Evolutionary conservation across 1,140 invertebrate genomes (phyloP).

Genomic region (Zaprionus camerounensis): DNA sequence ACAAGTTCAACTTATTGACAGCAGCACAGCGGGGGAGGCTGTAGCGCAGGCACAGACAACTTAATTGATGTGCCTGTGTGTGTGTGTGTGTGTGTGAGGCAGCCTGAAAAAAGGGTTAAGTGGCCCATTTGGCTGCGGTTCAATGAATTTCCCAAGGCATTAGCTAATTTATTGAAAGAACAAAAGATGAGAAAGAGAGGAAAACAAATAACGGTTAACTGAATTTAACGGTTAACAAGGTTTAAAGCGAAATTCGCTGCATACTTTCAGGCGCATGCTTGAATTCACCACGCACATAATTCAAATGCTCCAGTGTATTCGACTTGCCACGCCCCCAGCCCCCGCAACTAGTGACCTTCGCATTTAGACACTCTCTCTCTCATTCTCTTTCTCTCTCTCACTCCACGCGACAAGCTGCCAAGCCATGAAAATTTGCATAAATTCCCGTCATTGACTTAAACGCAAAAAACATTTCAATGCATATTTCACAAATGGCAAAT

Average conservation of each 20-base stretch:
- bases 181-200: not conserved
- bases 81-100: constrained; percentile 1
- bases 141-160: constrained; percentile 54
- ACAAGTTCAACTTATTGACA: constrained; percentile 74
- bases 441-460: constrained; percentile 72
- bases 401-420: constrained; percentile 12
- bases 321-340: constrained; percentile 8
- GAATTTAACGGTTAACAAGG: constrained; percentile 28
- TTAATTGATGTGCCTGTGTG: constrained; percentile 66
- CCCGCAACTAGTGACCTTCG: constrained; percentile 27
- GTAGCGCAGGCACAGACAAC: not conserved
- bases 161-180: constrained; percentile 61
- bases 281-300: constrained; percentile 53
- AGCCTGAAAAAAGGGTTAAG: constrained; percentile 62
- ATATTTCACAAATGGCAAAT: constrained; percentile 52
- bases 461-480: constrained; percentile 69
- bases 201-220: constrained; percentile 18
- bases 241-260: constrained; percentile 14
- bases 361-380: constrained; percentile 1
- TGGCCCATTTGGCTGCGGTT: constrained; percentile 69
- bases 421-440: constrained; percentile 73
- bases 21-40: constrained; percentile 18
- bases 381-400: not conserved
- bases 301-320: constrained; percentile 53
- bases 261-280: constrained; percentile 36